These are phyloP conservation scores for Tetrao urogallus DNA, from an alignment of 2,113 vertebrate genomes.

Conservation along the genomic window DNA sequence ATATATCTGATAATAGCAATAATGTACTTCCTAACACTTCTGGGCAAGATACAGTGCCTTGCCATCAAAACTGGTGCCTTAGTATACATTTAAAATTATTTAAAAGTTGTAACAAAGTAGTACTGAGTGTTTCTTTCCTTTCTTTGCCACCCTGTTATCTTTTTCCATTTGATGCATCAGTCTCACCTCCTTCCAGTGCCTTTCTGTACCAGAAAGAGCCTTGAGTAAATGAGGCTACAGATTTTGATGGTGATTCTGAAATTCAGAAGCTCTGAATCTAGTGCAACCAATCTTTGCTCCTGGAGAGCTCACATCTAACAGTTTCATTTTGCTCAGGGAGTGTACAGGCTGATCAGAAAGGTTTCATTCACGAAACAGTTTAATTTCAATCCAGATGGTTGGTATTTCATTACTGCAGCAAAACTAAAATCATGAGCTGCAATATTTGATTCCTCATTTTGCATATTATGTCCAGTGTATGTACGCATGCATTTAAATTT, in stretches of 20 bases:
- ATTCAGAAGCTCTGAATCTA: neutral
- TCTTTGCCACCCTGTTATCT: neutral
- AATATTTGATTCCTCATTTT: neutral
- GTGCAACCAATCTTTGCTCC: neutral
- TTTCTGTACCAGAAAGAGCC: neutral
- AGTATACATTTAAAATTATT: neutral
- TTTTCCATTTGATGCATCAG: neutral
- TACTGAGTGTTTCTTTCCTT: neutral
- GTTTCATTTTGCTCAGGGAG: accelerated
- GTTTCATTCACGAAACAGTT: neutral
- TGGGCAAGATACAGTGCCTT: neutral
- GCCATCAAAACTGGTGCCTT: neutral
- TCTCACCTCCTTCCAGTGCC: neutral
- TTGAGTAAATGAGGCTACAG: accelerated
- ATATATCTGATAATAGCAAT: neutral
- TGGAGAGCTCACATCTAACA: neutral
- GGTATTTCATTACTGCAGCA: neutral
- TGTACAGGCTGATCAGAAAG: neutral
- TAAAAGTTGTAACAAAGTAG: neutral
- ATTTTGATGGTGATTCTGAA: neutral
- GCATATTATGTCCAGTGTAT: neutral
- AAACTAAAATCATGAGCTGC: neutral
- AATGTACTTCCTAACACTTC: neutral
- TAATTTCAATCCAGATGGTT: neutral
- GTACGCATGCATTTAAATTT: neutral